A percentile compares a stretch with the other conserved stretches of the same genome.
phyloP scores from a whole-genome alignment of 2,797 vertebrate genomes.

The Trachops cirrhosus region DNA sequence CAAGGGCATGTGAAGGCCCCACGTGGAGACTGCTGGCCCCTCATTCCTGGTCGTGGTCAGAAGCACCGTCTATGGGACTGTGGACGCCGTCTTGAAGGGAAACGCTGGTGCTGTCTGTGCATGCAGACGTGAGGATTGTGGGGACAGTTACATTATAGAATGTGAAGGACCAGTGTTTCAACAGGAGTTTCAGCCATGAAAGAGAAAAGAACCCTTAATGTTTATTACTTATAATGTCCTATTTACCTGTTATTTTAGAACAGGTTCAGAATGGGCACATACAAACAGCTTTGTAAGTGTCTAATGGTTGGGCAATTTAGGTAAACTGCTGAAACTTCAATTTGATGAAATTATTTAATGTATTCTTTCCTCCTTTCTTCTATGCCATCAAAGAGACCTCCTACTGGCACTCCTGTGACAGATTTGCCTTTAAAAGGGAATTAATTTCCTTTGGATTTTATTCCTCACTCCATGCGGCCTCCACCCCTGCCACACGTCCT shows the following conservation, averaged over 20 bases:
- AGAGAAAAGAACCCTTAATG: background rate
- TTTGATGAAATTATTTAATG: slow-evolving; percentile 50
- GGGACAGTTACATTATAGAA: background rate
- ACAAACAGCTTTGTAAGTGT: background rate
- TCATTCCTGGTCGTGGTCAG: background rate
- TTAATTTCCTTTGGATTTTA: slow-evolving; percentile 13
- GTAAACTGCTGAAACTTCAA: slow-evolving; percentile 59
- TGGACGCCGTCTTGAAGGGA: background rate
- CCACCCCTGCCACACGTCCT: background rate
- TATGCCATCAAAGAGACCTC: slow-evolving; percentile 33
- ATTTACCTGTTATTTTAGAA: slow-evolving; percentile 20
- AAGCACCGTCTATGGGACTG: background rate
- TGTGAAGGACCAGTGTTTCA: background rate
- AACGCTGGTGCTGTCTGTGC: no score
- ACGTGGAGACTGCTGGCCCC: background rate
- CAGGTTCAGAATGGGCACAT: background rate
- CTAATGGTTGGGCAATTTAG: slow-evolving; percentile 36
- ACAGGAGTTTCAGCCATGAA: background rate
- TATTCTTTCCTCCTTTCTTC: background rate
- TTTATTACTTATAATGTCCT: background rate
- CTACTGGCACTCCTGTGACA: background rate
- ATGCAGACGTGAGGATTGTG: accelerated
- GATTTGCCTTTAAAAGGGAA: slow-evolving; percentile 49
- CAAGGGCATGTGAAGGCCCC: background rate
- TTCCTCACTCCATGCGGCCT: background rate